These are phyloP conservation scores for Psittacara wagleri DNA, from an alignment of 2,113 vertebrate genomes.

Conservation along the genomic window DNA sequence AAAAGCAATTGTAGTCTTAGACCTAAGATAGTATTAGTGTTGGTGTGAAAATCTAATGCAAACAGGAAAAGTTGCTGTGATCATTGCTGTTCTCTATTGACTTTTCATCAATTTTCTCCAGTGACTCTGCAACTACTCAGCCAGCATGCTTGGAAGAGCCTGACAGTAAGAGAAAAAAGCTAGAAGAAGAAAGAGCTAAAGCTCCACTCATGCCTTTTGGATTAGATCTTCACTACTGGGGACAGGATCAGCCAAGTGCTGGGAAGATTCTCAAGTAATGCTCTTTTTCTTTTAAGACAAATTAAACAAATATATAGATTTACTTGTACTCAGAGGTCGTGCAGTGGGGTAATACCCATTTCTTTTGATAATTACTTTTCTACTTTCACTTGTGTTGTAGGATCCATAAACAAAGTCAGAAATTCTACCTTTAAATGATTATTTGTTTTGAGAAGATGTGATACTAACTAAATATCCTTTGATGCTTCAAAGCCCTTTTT, in stretches of 20 bases:
- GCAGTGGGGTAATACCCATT: background rate
- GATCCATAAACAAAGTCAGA: slow-evolving; percentile 31
- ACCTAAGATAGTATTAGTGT: background rate
- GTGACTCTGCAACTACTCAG: slow-evolving; percentile 3
- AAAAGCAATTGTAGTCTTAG: background rate
- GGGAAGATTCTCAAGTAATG: slow-evolving; percentile 89
- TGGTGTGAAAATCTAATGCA: background rate
- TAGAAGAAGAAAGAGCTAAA: slow-evolving; percentile 62
- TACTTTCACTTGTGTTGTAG: background rate
- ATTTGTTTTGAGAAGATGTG: slow-evolving; percentile 34
- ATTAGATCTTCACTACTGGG: slow-evolving; percentile 92
- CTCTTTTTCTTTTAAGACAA: slow-evolving; percentile 41
- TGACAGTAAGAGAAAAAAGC: slow-evolving; percentile 33
- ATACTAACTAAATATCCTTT: slow-evolving; percentile 59
- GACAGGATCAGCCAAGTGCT: slow-evolving; percentile 81
- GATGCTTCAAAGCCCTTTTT: slow-evolving; percentile 22
- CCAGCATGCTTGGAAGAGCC: background rate
- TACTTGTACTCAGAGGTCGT: slow-evolving; percentile 20
- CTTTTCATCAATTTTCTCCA: slow-evolving; percentile 24
- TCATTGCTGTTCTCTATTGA: background rate
- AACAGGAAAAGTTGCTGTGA: background rate
- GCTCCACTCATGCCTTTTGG: slow-evolving; percentile 89
- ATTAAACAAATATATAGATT: slow-evolving; percentile 50
- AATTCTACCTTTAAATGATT: slow-evolving; percentile 35
- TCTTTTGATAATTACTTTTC: slow-evolving; percentile 49